Evolutionary conservation across 2,113 vertebrate species (phyloP).

Genomic region (Poeciliopsis turrubarensis): DNA sequence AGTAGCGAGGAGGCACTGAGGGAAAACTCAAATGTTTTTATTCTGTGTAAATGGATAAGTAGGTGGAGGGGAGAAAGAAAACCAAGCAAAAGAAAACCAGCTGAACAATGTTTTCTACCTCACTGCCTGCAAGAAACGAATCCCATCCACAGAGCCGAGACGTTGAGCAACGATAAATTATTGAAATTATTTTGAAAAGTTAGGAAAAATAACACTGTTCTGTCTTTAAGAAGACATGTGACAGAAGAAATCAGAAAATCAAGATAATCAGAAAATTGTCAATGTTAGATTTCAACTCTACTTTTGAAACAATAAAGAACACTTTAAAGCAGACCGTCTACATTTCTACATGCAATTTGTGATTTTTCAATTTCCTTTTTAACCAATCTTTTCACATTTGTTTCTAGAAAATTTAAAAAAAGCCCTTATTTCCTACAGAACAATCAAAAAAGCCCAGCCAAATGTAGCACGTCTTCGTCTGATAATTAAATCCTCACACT

Average conservation of each 20-base stretch:
- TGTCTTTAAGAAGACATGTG: not conserved
- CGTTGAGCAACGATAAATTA: not conserved
- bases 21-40: constrained; percentile 49
- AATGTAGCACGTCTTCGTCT: not conserved
- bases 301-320: not conserved
- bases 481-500: constrained; percentile 3
- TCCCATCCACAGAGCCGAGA: not conserved
- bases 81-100: constrained; percentile 21
- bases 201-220: not conserved
- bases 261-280: not conserved
- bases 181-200: no score
- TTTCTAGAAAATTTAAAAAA: not conserved
- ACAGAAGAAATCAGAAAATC: no score
- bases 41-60: constrained; percentile 46
- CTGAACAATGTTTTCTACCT: constrained; percentile 35
- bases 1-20: constrained; percentile 39
- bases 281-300: not conserved
- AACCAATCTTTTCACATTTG: not conserved
- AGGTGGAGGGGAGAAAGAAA: constrained; percentile 16
- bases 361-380: not conserved
- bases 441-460: not conserved
- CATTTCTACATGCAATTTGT: not conserved
- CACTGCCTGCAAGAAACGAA: constrained; percentile 24
- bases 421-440: no score
- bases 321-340: not conserved